These are phyloP conservation scores for Drosophila anomalata DNA, from an alignment of 2,888 invertebrate species.

Conservation along the genomic window DNA sequence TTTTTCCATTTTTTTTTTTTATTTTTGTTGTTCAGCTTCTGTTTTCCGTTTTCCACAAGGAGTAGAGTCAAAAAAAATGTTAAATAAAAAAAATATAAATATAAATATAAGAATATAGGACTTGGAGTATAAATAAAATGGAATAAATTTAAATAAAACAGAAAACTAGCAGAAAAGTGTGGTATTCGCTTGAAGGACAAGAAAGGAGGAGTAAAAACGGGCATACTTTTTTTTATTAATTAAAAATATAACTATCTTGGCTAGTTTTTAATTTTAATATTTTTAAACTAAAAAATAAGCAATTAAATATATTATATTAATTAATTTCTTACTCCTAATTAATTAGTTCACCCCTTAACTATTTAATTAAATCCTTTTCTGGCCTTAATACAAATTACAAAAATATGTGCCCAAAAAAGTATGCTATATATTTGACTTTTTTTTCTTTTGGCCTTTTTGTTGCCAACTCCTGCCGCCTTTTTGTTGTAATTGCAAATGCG, in stretches of 20 bases:
- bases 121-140: not conserved
- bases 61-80: slow-evolving; percentile 29
- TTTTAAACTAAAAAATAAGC: no score
- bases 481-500: slow-evolving; percentile 48
- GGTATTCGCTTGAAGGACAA: not conserved
- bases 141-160: slow-evolving; percentile 27
- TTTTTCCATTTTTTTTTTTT: not conserved
- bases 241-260: no score
- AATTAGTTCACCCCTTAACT: not conserved
- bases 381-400: not conserved
- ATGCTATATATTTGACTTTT: slow-evolving; percentile 24
- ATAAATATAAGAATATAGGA: not conserved
- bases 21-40: not conserved
- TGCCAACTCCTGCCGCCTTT: slow-evolving; percentile 11
- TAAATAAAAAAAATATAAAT: slow-evolving; percentile 14
- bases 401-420: slow-evolving; percentile 18
- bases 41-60: not conserved
- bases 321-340: not conserved
- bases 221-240: no score
- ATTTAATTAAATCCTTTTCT: not conserved
- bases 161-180: slow-evolving; percentile 67
- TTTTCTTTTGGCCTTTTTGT: slow-evolving; percentile 15
- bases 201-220: no score
- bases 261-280: no score
- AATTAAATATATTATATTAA: no score